Conservation (phyloP, 1,140 invertebrate genomes). For the Panagrolaimus sp. region DNA sequence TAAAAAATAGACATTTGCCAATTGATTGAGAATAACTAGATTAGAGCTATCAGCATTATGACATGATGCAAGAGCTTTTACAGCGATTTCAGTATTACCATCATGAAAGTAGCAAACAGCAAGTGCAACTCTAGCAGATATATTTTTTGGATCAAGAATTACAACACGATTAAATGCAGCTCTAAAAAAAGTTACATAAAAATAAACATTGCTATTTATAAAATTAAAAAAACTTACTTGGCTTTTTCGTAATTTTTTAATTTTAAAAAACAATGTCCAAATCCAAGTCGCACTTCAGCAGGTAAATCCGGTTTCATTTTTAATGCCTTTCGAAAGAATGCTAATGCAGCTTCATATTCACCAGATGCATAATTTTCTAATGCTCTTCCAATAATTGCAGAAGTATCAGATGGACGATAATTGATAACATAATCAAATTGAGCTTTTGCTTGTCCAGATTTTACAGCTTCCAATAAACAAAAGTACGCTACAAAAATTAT, state of each 20-base stretch:
- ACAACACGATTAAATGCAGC: conserved; percentile 6
- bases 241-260: conserved; percentile 1
- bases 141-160: neutral
- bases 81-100: neutral
- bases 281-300: neutral
- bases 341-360: neutral
- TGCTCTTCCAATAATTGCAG: conserved; percentile 5
- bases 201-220: no score
- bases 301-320: neutral
- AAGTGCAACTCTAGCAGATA: neutral
- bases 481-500: neutral
- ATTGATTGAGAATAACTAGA: neutral
- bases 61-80: neutral
- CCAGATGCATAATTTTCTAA: neutral
- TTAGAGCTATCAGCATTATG: neutral
- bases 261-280: conserved; percentile 5
- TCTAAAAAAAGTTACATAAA: no score
- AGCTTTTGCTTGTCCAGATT: neutral
- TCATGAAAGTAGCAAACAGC: neutral
- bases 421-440: conserved; percentile 10
- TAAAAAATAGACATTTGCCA: neutral
- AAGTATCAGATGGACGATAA: neutral
- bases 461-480: neutral
- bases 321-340: neutral
- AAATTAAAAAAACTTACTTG: neutral